Percentiles rank a stretch among this genome's conserved stretches.
These are phyloP conservation scores for Tetragnatha montana DNA, from an alignment of 2,888 invertebrate species.

Conservation along the genomic window DNA sequence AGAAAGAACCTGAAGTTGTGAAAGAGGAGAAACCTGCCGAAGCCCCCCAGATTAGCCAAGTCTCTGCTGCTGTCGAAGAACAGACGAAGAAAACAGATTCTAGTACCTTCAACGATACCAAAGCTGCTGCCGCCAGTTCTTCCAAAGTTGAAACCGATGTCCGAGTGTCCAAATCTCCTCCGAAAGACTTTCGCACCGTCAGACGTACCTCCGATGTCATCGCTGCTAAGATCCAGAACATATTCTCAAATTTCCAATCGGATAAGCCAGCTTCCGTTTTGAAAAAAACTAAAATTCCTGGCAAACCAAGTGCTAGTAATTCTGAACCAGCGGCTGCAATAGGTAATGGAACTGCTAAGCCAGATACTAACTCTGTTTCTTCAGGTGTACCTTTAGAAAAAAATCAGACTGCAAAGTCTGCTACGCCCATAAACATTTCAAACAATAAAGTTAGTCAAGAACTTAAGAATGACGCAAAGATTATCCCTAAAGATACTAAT, in stretches of 20 bases:
- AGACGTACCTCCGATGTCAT: slow-evolving; percentile 68
- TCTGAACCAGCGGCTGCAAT: neutral
- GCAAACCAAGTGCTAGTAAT: slow-evolving; percentile 16
- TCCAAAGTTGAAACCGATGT: neutral
- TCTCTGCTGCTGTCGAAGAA: neutral
- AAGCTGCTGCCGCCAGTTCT: neutral
- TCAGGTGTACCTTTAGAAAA: neutral
- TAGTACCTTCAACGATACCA: neutral
- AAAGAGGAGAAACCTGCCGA: neutral
- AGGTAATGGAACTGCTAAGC: neutral
- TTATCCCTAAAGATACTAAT: too few species aligned
- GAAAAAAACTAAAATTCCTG: slow-evolving; percentile 34
- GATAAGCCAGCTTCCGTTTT: slow-evolving; percentile 27
- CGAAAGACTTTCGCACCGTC: slow-evolving; percentile 64
- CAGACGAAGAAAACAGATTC: neutral
- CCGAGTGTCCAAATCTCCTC: slow-evolving; percentile 43
- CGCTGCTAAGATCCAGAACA: slow-evolving; percentile 66
- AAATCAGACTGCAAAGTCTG: neutral
- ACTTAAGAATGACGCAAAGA: too few species aligned
- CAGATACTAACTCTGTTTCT: neutral
- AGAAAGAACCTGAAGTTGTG: slow-evolving; percentile 18
- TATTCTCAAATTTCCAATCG: slow-evolving; percentile 56
- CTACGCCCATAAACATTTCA: neutral
- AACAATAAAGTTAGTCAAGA: too few species aligned
- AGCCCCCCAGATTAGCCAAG: neutral